These are phyloP conservation scores for Sturnira hondurensis DNA, from an alignment of 2,113 vertebrate genomes.

Conservation along the genomic window DNA sequence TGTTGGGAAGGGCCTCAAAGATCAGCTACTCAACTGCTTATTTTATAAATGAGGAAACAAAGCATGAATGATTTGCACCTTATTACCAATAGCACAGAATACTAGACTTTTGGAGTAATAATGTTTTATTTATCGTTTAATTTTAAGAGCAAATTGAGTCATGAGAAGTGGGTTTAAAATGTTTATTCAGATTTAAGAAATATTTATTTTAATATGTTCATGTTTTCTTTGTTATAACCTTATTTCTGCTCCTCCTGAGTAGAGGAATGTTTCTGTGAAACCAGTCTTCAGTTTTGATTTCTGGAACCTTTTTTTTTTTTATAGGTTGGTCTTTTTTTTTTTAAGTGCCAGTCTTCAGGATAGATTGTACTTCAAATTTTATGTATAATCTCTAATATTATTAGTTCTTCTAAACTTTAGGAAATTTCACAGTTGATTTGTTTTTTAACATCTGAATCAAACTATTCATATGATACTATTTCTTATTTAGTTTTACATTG, in stretches of 20 bases:
- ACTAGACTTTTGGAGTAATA: slow-evolving; percentile 18
- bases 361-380: background rate
- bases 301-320: background rate
- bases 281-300: slow-evolving; percentile 29
- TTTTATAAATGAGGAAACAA: background rate
- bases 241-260: slow-evolving; percentile 12
- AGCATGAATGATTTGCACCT: background rate
- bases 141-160: slow-evolving; percentile 23
- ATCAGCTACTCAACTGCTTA: background rate
- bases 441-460: slow-evolving; percentile 42
- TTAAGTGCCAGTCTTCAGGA: background rate
- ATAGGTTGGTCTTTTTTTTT: background rate
- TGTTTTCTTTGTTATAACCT: background rate
- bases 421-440: slow-evolving; percentile 12
- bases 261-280: background rate
- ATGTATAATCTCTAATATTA: background rate
- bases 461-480: background rate
- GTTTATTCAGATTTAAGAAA: slow-evolving; percentile 18
- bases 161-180: slow-evolving; percentile 27
- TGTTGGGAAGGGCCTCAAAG: background rate
- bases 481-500: background rate
- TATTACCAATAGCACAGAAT: background rate
- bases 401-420: background rate
- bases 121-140: background rate
- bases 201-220: background rate